A percentile compares a stretch with the other conserved stretches of the same genome.
Evolutionary conservation across 2,797 vertebrate species (phyloP).

Genomic region (Ambastaia sidthimunki): DNA sequence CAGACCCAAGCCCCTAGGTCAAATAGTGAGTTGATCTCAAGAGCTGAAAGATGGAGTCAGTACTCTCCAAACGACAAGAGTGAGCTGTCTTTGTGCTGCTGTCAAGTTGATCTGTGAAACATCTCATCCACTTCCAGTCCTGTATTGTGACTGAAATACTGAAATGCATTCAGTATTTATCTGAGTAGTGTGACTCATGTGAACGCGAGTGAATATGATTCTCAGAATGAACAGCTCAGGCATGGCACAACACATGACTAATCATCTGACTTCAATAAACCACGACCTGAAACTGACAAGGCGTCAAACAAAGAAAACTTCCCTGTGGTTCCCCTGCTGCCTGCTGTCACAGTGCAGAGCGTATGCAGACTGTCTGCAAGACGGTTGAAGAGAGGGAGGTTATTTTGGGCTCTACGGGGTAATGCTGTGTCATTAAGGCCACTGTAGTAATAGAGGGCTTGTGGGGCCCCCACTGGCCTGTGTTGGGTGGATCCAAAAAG

Average conservation of each 20-base stretch:
- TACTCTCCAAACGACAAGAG: slow-evolving; percentile 53
- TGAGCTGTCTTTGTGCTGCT: slow-evolving; percentile 31
- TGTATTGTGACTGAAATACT: slow-evolving; percentile 28
- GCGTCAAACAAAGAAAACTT: slow-evolving; percentile 15
- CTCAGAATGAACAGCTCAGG: neutral
- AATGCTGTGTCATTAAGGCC: slow-evolving; percentile 63
- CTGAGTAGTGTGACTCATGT: neutral
- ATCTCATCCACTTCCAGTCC: slow-evolving; percentile 25
- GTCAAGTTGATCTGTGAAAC: slow-evolving; percentile 30
- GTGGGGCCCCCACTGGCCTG: slow-evolving; percentile 11
- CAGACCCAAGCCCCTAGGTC: slow-evolving; percentile 52
- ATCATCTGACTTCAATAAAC: slow-evolving; percentile 42
- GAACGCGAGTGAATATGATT: neutral
- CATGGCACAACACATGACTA: slow-evolving; percentile 14
- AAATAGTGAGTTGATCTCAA: slow-evolving; percentile 48
- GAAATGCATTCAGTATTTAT: slow-evolving; percentile 1
- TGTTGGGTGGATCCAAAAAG: slow-evolving; percentile 44
- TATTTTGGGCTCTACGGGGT: slow-evolving; percentile 57
- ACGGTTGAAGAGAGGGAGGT: slow-evolving; percentile 36
- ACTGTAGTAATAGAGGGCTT: slow-evolving; percentile 54
- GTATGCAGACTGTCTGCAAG: slow-evolving; percentile 29
- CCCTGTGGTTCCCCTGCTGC: neutral
- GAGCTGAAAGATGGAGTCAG: slow-evolving; percentile 43
- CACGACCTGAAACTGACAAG: slow-evolving; percentile 36
- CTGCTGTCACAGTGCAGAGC: slow-evolving; percentile 2